Conservation (phyloP, 2,113 vertebrate genomes). For the Chaenocephalus aceratus region DNA sequence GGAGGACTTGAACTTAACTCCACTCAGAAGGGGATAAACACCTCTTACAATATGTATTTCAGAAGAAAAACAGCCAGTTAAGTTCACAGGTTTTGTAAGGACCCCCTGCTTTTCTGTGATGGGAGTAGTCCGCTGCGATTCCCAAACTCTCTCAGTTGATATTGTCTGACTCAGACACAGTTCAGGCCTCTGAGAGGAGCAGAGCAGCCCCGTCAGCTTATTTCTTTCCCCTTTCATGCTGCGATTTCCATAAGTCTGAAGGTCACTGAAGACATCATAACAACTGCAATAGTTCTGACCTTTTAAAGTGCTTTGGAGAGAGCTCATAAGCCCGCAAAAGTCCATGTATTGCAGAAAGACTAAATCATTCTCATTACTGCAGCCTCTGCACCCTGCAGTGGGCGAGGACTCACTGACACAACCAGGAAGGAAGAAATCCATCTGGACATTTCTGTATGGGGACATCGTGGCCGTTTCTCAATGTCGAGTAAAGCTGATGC, state of each 20-base stretch:
- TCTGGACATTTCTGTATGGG: not conserved
- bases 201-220: constrained; percentile 24
- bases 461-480: too few species aligned
- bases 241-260: constrained; percentile 35
- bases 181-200: constrained; percentile 9
- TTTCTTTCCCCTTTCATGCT: constrained; percentile 35
- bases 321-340: not conserved
- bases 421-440: not conserved
- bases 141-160: constrained; percentile 25
- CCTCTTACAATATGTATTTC: not conserved
- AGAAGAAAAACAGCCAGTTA: not conserved
- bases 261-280: constrained; percentile 29
- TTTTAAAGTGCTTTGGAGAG: not conserved
- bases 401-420: too few species aligned
- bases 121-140: constrained; percentile 2
- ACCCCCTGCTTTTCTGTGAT: not conserved
- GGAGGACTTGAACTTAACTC: constrained; percentile 1
- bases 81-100: not conserved
- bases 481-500: too few species aligned
- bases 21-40: not conserved
- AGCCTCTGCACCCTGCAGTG: not conserved
- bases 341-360: not conserved
- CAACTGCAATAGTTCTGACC: not conserved
- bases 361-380: not conserved
- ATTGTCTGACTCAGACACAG: not conserved